Evolutionary conservation across 2,888 invertebrate genomes (phyloP).

Genomic region (Serripes groenlandicus): DNA sequence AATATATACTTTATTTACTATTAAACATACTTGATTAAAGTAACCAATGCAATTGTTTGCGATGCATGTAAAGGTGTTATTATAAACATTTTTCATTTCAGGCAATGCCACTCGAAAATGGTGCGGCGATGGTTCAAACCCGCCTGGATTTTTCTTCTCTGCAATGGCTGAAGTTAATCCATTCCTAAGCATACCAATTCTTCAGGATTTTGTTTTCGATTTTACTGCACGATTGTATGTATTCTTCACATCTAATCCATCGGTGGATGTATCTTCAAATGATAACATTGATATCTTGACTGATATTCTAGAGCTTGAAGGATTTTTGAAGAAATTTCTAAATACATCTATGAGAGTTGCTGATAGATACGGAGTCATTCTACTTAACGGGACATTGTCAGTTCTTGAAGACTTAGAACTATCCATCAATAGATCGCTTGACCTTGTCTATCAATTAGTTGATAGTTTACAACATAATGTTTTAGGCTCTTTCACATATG

Average conservation of each 20-base stretch:
- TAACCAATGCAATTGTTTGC: too few relatives aligned
- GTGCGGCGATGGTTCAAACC: conserved; percentile 58
- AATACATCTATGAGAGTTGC: background rate
- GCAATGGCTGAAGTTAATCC: conserved; percentile 29
- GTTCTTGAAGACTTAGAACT: background rate
- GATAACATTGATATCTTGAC: conserved; percentile 4
- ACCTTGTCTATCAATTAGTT: background rate
- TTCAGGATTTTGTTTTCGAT: conserved; percentile 40
- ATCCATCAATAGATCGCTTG: background rate
- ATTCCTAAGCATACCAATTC: conserved; percentile 47
- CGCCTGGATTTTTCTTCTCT: conserved; percentile 56
- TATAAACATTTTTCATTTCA: too few relatives aligned
- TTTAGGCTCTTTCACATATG: background rate
- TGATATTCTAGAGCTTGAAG: conserved; percentile 17
- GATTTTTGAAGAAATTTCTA: background rate
- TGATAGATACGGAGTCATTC: background rate
- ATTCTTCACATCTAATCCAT: conserved; percentile 50
- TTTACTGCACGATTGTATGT: conserved; percentile 18
- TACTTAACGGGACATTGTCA: background rate
- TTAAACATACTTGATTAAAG: background rate
- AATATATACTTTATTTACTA: background rate
- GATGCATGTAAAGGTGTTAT: too few relatives aligned
- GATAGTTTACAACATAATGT: background rate
- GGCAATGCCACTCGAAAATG: background rate
- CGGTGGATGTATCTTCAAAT: background rate